Evolutionary conservation across 2,888 invertebrate species (phyloP).

Genomic region (Zaprionus bogoriensis): DNA sequence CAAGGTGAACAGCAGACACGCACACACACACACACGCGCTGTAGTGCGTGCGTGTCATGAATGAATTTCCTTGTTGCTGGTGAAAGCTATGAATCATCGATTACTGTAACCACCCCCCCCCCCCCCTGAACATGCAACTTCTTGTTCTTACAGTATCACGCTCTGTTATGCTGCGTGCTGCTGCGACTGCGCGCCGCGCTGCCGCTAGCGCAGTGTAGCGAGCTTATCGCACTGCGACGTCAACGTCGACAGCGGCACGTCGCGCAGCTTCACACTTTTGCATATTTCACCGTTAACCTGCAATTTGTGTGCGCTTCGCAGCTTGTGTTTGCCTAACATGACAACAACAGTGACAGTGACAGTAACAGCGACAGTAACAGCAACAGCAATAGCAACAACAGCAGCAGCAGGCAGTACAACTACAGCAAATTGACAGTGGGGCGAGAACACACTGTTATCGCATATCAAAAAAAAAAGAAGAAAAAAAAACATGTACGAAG

Average conservation of each 20-base stretch:
- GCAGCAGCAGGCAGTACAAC: neutral
- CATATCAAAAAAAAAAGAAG: neutral
- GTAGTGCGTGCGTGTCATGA: slow-evolving; percentile 21
- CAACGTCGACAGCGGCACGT: slow-evolving; percentile 8
- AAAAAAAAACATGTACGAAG: slow-evolving; percentile 16
- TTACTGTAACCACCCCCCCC: neutral
- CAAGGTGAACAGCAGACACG: slow-evolving; percentile 69
- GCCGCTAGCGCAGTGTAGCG: neutral
- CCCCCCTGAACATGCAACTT: neutral
- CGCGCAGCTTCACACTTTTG: slow-evolving; percentile 24
- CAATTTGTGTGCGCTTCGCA: slow-evolving; percentile 12
- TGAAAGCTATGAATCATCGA: slow-evolving; percentile 60
- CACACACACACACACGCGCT: neutral
- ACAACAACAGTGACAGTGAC: no score
- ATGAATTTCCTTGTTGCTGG: slow-evolving; percentile 48
- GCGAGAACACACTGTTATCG: neutral
- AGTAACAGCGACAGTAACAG: no score
- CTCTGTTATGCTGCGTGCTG: slow-evolving; percentile 11
- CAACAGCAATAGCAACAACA: slow-evolving; percentile 7
- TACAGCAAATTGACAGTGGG: neutral
- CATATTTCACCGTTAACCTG: slow-evolving; percentile 17
- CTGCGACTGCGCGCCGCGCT: slow-evolving; percentile 11
- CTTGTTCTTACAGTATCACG: slow-evolving; percentile 10
- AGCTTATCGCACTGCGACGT: neutral
- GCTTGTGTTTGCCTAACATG: slow-evolving; percentile 15